These are phyloP conservation scores for Percopsis transmontana DNA, from an alignment of 2,113 vertebrate species.

Conservation along the genomic window DNA sequence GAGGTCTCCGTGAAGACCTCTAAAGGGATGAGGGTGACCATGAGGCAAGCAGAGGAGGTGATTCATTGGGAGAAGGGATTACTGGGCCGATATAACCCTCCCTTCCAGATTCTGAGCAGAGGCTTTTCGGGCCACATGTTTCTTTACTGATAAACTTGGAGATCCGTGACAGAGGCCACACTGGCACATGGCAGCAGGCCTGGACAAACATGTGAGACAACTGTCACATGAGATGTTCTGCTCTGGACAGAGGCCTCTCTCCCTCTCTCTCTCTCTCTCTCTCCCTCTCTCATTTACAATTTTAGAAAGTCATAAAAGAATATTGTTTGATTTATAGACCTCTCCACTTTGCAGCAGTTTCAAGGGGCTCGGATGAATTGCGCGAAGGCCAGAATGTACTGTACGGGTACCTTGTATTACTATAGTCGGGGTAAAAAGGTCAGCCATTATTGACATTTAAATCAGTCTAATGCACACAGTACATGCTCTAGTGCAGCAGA, in stretches of 20 bases:
- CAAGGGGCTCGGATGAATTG: not conserved
- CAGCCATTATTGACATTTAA: conserved; percentile 5
- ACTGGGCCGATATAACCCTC: conserved; percentile 18
- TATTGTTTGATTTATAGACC: no score
- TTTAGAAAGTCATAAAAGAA: no score
- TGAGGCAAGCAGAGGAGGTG: conserved; percentile 17
- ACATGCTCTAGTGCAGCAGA: not conserved
- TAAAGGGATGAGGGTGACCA: not conserved
- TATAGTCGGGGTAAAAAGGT: not conserved
- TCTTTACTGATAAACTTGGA: conserved; percentile 55
- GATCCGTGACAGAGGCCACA: conserved; percentile 49
- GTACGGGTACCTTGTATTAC: not conserved
- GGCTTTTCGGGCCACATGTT: conserved; percentile 48
- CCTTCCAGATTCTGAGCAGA: conserved; percentile 21
- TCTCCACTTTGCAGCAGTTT: no score
- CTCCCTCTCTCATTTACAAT: not conserved
- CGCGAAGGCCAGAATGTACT: no score
- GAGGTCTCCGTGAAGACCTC: conserved; percentile 19
- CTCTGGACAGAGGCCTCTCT: conserved; percentile 36
- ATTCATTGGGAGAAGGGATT: conserved; percentile 34
- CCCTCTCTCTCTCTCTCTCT: conserved; percentile 7
- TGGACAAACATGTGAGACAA: conserved; percentile 60
- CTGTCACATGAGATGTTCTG: conserved; percentile 47
- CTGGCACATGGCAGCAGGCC: conserved; percentile 40
- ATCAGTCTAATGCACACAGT: conserved; percentile 9